phyloP scores from a whole-genome alignment of 2,113 vertebrate genomes.

The Carollia perspicillata region DNA sequence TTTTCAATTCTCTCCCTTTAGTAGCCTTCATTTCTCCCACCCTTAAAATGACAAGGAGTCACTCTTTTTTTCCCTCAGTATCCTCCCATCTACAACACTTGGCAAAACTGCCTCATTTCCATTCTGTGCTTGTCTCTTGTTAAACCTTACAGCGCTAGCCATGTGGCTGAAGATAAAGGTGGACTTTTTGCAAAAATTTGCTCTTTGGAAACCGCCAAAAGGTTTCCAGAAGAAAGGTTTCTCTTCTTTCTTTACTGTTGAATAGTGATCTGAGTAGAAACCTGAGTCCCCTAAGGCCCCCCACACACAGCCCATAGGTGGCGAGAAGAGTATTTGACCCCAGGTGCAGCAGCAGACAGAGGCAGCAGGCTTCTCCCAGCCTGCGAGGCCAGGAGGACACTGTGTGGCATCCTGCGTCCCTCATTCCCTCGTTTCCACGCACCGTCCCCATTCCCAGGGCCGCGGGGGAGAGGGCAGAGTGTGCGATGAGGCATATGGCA shows the following conservation, averaged over 20 bases:
- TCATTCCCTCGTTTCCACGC: background rate
- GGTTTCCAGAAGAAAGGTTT: background rate
- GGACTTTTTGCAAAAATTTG: conserved; percentile 28
- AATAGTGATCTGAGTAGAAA: background rate
- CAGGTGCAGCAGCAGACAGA: background rate
- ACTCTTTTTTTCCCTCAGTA: background rate
- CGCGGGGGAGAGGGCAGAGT: background rate
- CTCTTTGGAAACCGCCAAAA: conserved; percentile 3
- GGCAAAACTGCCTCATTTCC: background rate
- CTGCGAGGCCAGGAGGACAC: background rate
- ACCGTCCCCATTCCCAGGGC: background rate
- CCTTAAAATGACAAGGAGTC: conserved; percentile 23
- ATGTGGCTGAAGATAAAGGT: background rate
- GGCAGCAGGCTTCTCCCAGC: background rate
- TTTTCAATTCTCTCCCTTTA: background rate
- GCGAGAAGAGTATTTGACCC: background rate
- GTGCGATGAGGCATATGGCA: background rate
- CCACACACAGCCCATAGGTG: background rate
- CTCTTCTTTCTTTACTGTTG: background rate
- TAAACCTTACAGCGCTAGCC: background rate
- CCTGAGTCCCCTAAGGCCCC: background rate
- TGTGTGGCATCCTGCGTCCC: background rate
- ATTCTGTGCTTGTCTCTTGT: background rate
- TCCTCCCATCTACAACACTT: background rate
- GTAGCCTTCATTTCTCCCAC: background rate